phyloP scores from a whole-genome alignment of 2,797 vertebrate species.

The Mycteria americana region DNA sequence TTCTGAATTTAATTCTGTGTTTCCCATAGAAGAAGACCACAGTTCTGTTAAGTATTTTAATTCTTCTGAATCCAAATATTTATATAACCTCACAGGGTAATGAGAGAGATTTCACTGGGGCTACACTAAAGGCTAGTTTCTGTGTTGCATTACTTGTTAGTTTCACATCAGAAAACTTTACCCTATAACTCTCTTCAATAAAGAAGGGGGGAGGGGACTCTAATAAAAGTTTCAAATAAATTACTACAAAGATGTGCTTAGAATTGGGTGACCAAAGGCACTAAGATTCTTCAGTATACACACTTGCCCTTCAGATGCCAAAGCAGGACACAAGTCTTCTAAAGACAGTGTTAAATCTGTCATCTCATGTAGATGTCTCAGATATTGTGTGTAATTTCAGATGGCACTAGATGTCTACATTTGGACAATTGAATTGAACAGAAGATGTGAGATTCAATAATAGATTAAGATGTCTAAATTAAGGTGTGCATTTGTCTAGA shows the following conservation, averaged over 20 bases:
- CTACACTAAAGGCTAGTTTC: not conserved
- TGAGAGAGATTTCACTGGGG: not conserved
- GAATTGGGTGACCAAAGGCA: not conserved
- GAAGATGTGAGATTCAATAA: not conserved
- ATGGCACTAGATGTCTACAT: not conserved
- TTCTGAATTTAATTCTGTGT: not conserved
- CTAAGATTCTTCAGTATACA: not conserved
- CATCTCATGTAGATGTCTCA: not conserved
- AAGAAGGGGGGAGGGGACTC: not conserved
- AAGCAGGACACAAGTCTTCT: not conserved
- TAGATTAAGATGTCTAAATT: not conserved
- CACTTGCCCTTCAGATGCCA: not conserved
- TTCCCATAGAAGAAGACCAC: not conserved
- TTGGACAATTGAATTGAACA: not conserved
- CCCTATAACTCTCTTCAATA: not conserved
- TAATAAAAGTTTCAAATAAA: not conserved
- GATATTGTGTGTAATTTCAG: not conserved
- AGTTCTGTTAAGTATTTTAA: not conserved
- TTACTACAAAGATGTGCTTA: not conserved
- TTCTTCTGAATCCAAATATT: not conserved
- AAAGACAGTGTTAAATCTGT: not conserved
- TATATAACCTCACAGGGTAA: not conserved
- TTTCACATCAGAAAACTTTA: not conserved
- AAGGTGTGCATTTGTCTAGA: not conserved
- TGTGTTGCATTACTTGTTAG: not conserved